Evolutionary conservation across 1,140 invertebrate genomes (phyloP).

Genomic region (Drosophila simulans): DNA sequence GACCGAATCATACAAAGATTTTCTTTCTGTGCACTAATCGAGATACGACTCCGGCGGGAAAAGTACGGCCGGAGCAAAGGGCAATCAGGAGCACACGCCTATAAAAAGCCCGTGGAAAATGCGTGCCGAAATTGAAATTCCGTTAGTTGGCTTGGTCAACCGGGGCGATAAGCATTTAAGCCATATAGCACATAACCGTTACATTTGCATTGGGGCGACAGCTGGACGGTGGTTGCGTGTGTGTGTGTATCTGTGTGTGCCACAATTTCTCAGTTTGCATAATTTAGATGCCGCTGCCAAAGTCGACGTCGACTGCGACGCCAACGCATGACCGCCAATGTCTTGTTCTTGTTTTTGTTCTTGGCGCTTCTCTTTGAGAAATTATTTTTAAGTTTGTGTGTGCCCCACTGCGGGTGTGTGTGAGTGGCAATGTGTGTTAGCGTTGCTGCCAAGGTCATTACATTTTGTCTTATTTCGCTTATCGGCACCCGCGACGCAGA

Average conservation of each 20-base stretch:
- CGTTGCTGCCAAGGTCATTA: conserved; percentile 71
- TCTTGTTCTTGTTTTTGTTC: conserved; percentile 51
- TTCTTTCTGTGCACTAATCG: conserved; percentile 41
- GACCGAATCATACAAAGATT: neutral
- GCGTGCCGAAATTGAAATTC: conserved; percentile 57
- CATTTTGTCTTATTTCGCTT: conserved; percentile 71
- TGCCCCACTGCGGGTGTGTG: conserved; percentile 34
- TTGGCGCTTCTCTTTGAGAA: conserved; percentile 63
- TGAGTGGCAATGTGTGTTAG: conserved; percentile 37
- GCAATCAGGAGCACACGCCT: conserved; percentile 51
- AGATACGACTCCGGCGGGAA: conserved; percentile 33
- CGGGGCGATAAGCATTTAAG: conserved; percentile 32
- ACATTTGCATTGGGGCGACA: conserved; percentile 40
- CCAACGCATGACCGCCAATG: conserved; percentile 59
- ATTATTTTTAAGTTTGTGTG: conserved; percentile 80
- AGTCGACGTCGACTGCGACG: conserved; percentile 21
- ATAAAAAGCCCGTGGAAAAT: conserved; percentile 49
- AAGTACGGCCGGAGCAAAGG: conserved; percentile 1
- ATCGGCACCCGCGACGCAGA: no score
- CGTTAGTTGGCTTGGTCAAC: conserved; percentile 46
- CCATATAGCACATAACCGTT: conserved; percentile 39
- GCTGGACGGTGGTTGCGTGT: conserved; percentile 23
- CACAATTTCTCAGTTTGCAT: conserved; percentile 66
- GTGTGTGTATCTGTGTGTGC: conserved; percentile 10
- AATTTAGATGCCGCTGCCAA: conserved; percentile 62